Evolutionary conservation across 35 echinoderm and acorn worm genomes (phyloP).

Genomic region (Ptychodera flava): DNA sequence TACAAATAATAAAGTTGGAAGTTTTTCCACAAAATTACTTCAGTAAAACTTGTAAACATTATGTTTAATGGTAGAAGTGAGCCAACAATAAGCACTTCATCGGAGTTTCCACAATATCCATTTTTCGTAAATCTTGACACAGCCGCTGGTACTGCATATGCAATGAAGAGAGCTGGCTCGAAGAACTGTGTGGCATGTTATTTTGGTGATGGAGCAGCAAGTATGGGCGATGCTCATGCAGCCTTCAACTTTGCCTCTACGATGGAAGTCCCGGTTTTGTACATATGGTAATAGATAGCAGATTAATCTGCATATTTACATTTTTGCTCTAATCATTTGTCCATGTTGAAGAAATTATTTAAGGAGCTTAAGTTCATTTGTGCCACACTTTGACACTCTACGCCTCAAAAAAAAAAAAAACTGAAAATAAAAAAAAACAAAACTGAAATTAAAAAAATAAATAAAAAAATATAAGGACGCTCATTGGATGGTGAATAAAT

Average conservation of each 20-base stretch:
- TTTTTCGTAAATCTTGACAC: background rate
- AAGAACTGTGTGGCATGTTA: conserved; percentile 89
- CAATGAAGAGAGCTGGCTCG: conserved; percentile 71
- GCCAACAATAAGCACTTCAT: too few species aligned
- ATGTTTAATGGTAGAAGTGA: background rate
- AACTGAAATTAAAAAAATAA: too few species aligned
- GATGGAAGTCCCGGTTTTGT: conserved; percentile 91
- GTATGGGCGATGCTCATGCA: conserved; percentile 97
- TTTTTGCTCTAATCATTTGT: background rate
- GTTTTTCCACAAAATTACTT: too few species aligned
- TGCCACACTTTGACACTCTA: too few species aligned
- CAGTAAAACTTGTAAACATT: background rate
- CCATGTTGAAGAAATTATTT: too few species aligned
- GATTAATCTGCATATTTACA: background rate
- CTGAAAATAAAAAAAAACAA: too few species aligned
- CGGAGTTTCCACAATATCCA: background rate
- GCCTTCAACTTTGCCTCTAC: conserved; percentile 98
- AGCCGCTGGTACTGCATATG: conserved; percentile 95
- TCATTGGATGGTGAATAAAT: too few species aligned
- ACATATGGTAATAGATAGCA: conserved; percentile 71
- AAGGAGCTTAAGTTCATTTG: too few species aligned
- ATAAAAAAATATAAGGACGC: too few species aligned
- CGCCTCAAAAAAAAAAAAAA: too few species aligned
- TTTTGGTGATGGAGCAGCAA: conserved; percentile 98
- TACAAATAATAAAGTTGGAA: too few species aligned